Percentiles rank a stretch among this genome's conserved stretches.
Conservation (phyloP, 2,888 invertebrate genomes). For the Scrobipalpa costella region DNA sequence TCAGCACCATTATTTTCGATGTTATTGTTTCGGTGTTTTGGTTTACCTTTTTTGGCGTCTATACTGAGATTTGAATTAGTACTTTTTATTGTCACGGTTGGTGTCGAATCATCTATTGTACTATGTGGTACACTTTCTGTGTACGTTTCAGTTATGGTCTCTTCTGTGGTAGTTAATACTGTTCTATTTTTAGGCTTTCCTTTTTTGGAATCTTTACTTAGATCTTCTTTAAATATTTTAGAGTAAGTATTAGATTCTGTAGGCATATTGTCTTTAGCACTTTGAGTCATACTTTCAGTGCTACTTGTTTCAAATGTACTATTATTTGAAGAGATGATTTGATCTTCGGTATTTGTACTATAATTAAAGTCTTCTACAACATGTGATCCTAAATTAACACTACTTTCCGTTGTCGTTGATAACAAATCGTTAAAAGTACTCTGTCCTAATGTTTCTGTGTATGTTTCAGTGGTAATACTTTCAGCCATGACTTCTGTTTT, state of each 20-base stretch:
- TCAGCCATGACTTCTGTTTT: background rate
- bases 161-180: background rate
- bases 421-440: too few species aligned
- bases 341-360: conserved; percentile 4
- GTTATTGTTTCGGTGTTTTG: background rate
- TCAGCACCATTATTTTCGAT: background rate
- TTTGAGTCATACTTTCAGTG: background rate
- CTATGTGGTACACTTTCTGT: background rate
- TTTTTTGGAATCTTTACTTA: conserved; percentile 18
- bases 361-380: background rate
- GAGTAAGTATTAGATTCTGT: conserved; percentile 23
- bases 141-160: background rate
- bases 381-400: background rate
- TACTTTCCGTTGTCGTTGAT: background rate
- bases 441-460: background rate
- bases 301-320: background rate
- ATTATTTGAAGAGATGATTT: background rate
- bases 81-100: background rate
- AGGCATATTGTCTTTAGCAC: background rate
- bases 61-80: background rate
- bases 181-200: conserved; percentile 7
- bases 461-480: background rate
- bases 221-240: background rate
- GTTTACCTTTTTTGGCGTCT: background rate
- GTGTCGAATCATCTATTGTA: background rate